Evolutionary conservation across 1,140 invertebrate species (phyloP), one percentile per base, ranked within the genome.

Genomic region (Cydia fagiglandana): DNA sequence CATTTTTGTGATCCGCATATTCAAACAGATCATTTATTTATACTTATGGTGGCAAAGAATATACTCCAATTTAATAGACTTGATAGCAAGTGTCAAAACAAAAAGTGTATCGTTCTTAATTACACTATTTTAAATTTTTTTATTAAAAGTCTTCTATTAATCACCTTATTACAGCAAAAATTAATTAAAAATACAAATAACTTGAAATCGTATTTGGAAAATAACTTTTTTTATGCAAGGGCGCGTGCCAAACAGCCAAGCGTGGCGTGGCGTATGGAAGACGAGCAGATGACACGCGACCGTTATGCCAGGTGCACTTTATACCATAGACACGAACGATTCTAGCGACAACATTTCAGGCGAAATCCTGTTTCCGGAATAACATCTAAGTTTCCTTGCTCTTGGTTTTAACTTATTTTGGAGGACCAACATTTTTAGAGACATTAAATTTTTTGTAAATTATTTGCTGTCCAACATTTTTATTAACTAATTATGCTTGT

Each of bases 271-370:
- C 87, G 86, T 91, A 88, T 89, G 87, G 86, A 83, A 34, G 84
- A 84, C 80, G 86, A 85, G 88, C 89, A 91, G 89, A 91, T 91
- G 90, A 91, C 90, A 92, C 89, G 87, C 90, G 90, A 91, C 90
- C 89, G 90, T 92, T 92, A 92, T 76, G 84, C 87, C 90, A 92
- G 90, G 85, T 92, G 90, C 90, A 86, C 74, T 73, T 73, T 75
- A 75, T 73, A 45, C 20, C 68, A 73, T 73, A 45, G 45, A 73
- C 64, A 30, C 17, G 17, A 30, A 53, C 17, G 2, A 70, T 41
- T 70, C n/a, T 41, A 70, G 9, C 7, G 38, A 7, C 0, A 41
- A 41, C 38, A 0, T 41, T 41, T 41, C 38, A 41, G 38, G 9
- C 38, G 38, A 41, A 9, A 9, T 24, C 4, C 64, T 28, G 20